These are phyloP conservation scores for Cephus rjabovi DNA, from an alignment of 2,888 invertebrate species.

Conservation along the genomic window DNA sequence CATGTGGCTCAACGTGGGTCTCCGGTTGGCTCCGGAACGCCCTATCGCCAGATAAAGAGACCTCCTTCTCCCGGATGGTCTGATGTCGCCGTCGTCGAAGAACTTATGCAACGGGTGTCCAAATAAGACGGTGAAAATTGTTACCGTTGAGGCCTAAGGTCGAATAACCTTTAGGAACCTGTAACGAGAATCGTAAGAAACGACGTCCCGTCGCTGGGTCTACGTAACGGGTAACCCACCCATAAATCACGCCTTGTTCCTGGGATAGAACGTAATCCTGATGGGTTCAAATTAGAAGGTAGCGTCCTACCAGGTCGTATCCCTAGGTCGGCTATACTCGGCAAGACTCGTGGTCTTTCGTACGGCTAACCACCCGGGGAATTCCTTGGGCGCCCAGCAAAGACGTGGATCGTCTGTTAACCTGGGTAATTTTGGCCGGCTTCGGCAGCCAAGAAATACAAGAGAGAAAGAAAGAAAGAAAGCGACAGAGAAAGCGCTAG, in stretches of 20 bases:
- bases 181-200: not conserved
- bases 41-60: conserved; percentile 3
- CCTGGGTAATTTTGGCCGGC: not conserved
- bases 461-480: not conserved
- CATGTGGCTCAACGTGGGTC: conserved; percentile 26
- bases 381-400: not conserved
- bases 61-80: conserved; percentile 20
- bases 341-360: not conserved
- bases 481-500: not conserved
- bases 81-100: conserved; percentile 20
- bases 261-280: not conserved
- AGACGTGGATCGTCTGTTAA: conserved; percentile 15
- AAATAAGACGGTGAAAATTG: conserved; percentile 4
- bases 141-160: not conserved
- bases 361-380: not conserved
- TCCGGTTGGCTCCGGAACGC: conserved; percentile 25
- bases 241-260: not conserved
- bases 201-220: not conserved
- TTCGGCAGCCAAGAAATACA: not conserved
- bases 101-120: conserved; percentile 5
- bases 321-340: not conserved
- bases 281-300: not conserved
- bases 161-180: not conserved
- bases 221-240: not conserved
- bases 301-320: not conserved